Evolutionary conservation across 2,797 vertebrate genomes (phyloP).

Genomic region (Falco concolor): DNA sequence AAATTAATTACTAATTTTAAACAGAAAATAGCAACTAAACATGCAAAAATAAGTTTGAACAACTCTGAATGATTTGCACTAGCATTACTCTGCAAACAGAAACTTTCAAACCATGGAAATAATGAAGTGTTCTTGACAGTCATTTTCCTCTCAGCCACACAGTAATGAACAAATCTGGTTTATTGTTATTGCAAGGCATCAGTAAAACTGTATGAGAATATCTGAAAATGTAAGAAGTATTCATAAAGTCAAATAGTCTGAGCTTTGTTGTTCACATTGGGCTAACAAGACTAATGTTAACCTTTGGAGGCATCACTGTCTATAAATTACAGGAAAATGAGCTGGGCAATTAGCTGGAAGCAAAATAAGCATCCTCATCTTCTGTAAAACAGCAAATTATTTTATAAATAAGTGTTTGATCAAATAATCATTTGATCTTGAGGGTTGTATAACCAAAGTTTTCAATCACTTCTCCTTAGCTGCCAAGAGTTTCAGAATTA

Average conservation of each 20-base stretch:
- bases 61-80: not conserved
- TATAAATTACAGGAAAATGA: constrained; percentile 22
- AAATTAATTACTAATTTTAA: not conserved
- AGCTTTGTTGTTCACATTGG: not conserved
- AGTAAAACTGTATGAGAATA: not conserved
- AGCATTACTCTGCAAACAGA: not conserved
- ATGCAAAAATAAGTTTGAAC: not conserved
- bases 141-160: not conserved
- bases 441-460: constrained; percentile 5
- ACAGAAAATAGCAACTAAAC: not conserved
- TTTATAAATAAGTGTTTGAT: constrained; percentile 35
- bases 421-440: constrained; percentile 31
- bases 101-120: not conserved
- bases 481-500: constrained; percentile 30
- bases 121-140: not conserved
- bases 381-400: constrained; percentile 18
- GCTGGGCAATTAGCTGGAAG: constrained; percentile 31
- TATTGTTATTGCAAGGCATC: not conserved
- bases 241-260: not conserved
- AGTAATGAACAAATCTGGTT: not conserved
- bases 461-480: constrained; percentile 40
- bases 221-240: not conserved
- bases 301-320: not conserved
- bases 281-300: not conserved
- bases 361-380: constrained; percentile 9